Percentiles rank a stretch among this genome's conserved stretches.
phyloP scores from a whole-genome alignment of 2,888 invertebrate genomes.

The Synanthedon vespiformis region DNA sequence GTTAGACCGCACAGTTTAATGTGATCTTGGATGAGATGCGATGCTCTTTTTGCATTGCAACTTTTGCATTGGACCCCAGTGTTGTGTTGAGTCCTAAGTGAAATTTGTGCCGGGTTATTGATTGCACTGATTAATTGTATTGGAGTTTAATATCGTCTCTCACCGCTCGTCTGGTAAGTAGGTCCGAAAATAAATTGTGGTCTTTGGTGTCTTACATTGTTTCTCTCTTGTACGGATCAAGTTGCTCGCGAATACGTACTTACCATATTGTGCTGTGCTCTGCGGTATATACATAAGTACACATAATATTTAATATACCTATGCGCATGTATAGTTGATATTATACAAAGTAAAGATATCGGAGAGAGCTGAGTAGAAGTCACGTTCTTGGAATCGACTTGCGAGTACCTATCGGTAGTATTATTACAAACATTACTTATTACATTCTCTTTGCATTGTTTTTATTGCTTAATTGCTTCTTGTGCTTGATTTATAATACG shows the following conservation, averaged over 20 bases:
- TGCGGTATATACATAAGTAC: neutral
- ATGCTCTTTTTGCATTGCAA: constrained; percentile 27
- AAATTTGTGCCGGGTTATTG: constrained; percentile 31
- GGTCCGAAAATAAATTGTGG: constrained; percentile 9
- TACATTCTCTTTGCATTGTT: no score
- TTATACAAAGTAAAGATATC: constrained; percentile 5
- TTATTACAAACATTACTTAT: neutral
- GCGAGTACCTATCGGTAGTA: constrained; percentile 2
- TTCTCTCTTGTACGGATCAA: constrained; percentile 12
- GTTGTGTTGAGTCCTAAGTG: constrained; percentile 31
- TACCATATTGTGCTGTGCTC: neutral
- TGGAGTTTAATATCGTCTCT: constrained; percentile 52
- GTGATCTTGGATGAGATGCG: neutral
- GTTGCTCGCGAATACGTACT: constrained; percentile 4
- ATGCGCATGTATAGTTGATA: constrained; percentile 2
- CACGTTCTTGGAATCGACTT: constrained; percentile 10
- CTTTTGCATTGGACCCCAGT: constrained; percentile 27
- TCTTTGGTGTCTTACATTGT: constrained; percentile 29
- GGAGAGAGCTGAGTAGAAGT: constrained; percentile 15
- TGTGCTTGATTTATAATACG: no score
- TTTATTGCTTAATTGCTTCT: no score
- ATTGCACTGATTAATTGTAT: constrained; percentile 38
- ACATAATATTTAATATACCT: neutral
- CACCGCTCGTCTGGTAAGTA: constrained; percentile 45
- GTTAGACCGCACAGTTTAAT: neutral